These are phyloP conservation scores for Drosophila subquinaria DNA, from an alignment of 2,888 invertebrate species.

Conservation along the genomic window DNA sequence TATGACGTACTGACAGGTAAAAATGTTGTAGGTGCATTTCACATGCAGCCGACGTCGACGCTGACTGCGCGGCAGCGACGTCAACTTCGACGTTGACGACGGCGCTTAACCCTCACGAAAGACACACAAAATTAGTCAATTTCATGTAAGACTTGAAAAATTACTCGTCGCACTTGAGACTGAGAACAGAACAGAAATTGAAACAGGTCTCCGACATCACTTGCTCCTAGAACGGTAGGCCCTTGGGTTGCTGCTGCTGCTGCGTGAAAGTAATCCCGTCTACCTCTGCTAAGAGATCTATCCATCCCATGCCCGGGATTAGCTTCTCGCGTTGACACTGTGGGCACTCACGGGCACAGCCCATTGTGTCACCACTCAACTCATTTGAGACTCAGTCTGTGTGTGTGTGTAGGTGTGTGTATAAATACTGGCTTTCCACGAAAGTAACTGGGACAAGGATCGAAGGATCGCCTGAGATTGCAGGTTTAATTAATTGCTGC, in stretches of 20 bases:
- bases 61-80: slow-evolving; percentile 39
- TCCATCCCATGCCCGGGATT: slow-evolving; percentile 30
- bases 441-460: slow-evolving; percentile 33
- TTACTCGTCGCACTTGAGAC: slow-evolving; percentile 57
- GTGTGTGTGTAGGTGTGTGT: slow-evolving; percentile 22
- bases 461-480: slow-evolving; percentile 23
- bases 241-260: slow-evolving; percentile 34
- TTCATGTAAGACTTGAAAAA: slow-evolving; percentile 72
- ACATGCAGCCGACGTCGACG: slow-evolving; percentile 33
- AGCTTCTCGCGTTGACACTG: slow-evolving; percentile 40
- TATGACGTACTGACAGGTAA: slow-evolving; percentile 69
- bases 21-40: slow-evolving; percentile 76
- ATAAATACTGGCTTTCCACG: slow-evolving; percentile 22
- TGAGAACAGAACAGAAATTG: slow-evolving; percentile 19
- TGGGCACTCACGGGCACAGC: slow-evolving; percentile 46
- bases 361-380: slow-evolving; percentile 69
- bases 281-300: slow-evolving; percentile 27
- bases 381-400: slow-evolving; percentile 45
- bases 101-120: slow-evolving; percentile 30
- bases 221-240: slow-evolving; percentile 58
- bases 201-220: slow-evolving; percentile 70
- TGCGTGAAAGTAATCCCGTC: slow-evolving; percentile 75
- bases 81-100: not conserved
- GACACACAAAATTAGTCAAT: slow-evolving; percentile 79
- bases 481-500: slow-evolving; percentile 60